Evolutionary conservation across 2,888 invertebrate species (phyloP).

Genomic region (Calliopum simillimum): DNA sequence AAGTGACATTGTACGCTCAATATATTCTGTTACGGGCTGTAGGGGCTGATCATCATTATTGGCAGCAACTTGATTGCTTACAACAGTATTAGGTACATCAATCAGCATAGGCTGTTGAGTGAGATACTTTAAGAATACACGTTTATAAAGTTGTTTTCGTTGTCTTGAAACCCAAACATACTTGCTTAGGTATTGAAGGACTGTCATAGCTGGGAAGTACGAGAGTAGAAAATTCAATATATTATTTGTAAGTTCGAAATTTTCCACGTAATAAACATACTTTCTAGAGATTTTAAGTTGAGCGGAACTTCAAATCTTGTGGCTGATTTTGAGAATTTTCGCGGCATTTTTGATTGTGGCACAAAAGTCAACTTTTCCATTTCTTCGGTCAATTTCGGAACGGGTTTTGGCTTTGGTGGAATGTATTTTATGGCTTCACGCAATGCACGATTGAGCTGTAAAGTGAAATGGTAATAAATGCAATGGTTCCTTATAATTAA

Average conservation of each 20-base stretch:
- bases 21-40: constrained; percentile 50
- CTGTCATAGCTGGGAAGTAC: constrained; percentile 76
- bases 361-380: constrained; percentile 63
- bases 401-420: constrained; percentile 50
- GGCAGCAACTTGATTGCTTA: too few species aligned
- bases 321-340: constrained; percentile 80
- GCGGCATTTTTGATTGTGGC: constrained; percentile 71
- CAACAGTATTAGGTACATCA: too few species aligned
- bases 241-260: neutral
- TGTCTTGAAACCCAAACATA: constrained; percentile 74
- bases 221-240: too few species aligned
- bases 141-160: constrained; percentile 71
- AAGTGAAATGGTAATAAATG: neutral
- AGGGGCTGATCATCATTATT: too few species aligned
- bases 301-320: constrained; percentile 82
- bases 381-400: constrained; percentile 49
- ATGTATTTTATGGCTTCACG: constrained; percentile 64
- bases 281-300: constrained; percentile 70
- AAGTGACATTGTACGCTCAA: constrained; percentile 60
- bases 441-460: constrained; percentile 62
- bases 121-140: constrained; percentile 68
- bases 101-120: constrained; percentile 48
- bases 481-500: too few species aligned
- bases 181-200: constrained; percentile 78
- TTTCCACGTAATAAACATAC: constrained; percentile 24